These are phyloP conservation scores for Porites rus DNA, from an alignment of 92 coral and sea anemone species.

Conservation along the genomic window DNA sequence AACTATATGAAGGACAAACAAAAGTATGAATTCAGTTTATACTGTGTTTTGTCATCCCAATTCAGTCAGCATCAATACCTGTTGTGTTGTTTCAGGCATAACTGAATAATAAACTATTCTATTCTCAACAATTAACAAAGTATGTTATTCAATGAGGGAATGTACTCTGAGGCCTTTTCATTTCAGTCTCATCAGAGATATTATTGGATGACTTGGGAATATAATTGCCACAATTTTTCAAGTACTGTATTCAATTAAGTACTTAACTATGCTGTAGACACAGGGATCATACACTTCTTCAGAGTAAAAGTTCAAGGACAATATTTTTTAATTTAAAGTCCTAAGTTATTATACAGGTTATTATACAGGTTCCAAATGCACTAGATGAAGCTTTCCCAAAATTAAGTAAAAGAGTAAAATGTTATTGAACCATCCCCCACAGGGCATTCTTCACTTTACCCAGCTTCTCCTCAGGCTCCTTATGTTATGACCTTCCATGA, in stretches of 20 bases:
- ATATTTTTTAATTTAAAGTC: conserved; percentile 5
- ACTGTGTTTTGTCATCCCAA: conserved; percentile 37
- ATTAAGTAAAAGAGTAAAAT: conserved; percentile 10
- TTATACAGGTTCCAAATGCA: conserved; percentile 7
- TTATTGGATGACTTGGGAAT: conserved; percentile 10
- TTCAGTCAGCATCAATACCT: conserved; percentile 31
- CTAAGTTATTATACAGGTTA: not conserved
- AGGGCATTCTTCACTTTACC: conserved; percentile 22
- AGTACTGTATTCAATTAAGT: conserved; percentile 6
- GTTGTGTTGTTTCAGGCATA: conserved; percentile 39
- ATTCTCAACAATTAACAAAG: conserved; percentile 18
- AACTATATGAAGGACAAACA: conserved; percentile 22
- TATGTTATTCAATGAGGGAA: conserved; percentile 33
- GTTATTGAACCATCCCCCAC: conserved; percentile 21
- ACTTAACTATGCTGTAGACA: not conserved
- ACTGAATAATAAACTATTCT: conserved; percentile 28
- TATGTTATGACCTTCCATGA: conserved; percentile 27
- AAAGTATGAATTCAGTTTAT: conserved; percentile 27
- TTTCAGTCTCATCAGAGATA: conserved; percentile 9
- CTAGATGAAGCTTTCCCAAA: conserved; percentile 23
- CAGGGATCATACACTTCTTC: conserved; percentile 26
- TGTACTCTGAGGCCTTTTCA: conserved; percentile 28
- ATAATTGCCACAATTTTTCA: conserved; percentile 15
- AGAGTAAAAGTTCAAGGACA: conserved; percentile 4
- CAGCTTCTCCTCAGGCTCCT: conserved; percentile 30